Conservation (phyloP, 1,140 invertebrate species). For the Trinorchestia longiramus region DNA sequence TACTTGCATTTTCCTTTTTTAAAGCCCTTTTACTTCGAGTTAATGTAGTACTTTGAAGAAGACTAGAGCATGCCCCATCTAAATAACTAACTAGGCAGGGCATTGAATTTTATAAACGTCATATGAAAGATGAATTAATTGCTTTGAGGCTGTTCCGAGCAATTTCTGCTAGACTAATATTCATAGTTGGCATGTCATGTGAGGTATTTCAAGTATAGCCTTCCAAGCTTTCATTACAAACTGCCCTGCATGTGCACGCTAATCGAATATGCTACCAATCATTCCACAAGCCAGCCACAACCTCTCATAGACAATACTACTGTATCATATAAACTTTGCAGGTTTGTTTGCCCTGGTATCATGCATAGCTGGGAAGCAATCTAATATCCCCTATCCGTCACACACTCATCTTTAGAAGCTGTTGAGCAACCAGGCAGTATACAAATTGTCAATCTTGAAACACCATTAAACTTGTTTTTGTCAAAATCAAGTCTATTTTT, state of each 20-base stretch:
- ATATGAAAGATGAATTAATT: neutral
- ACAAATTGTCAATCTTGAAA: neutral
- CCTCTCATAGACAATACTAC: neutral
- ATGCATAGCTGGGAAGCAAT: neutral
- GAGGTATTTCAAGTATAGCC: neutral
- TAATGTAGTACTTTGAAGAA: neutral
- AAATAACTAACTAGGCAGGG: neutral
- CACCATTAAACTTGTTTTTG: neutral
- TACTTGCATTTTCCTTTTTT: no score
- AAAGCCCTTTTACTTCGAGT: neutral
- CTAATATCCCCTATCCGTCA: neutral
- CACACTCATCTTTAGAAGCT: neutral
- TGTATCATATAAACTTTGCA: neutral
- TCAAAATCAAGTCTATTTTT: neutral
- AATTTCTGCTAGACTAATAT: no score
- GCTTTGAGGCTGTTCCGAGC: no score
- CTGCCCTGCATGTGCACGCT: neutral
- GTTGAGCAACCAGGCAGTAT: neutral
- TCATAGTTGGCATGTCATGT: no score
- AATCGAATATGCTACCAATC: neutral
- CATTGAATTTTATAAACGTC: neutral
- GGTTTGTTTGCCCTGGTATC: neutral
- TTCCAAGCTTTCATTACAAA: neutral
- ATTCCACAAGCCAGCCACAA: neutral
- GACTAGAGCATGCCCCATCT: neutral